phyloP scores from a whole-genome alignment of 1,140 invertebrate genomes.

The Zophobas atratus region DNA sequence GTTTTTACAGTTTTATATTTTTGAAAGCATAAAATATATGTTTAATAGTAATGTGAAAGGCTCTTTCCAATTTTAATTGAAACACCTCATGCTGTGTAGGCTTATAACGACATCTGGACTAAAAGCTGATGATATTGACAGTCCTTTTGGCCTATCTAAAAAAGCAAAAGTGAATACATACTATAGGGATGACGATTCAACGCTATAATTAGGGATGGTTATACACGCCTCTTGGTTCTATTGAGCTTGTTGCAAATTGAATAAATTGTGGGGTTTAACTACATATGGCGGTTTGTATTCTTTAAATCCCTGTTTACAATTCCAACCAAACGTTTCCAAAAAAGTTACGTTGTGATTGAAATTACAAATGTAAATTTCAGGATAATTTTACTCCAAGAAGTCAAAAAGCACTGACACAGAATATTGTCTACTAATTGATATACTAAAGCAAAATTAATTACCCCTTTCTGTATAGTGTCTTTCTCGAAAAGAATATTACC shows the following conservation, averaged over 20 bases:
- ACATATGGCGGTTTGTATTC: constrained; percentile 30
- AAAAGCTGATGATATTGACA: constrained; percentile 26
- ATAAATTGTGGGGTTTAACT: constrained; percentile 43
- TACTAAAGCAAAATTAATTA: too few relatives aligned
- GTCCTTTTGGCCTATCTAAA: constrained; percentile 31
- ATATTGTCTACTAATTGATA: too few relatives aligned
- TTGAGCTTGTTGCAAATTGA: constrained; percentile 46
- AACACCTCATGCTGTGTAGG: constrained; percentile 12
- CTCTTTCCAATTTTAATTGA: constrained; percentile 8
- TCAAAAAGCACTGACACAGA: too few relatives aligned
- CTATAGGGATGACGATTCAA: constrained; percentile 15
- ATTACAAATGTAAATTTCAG: too few relatives aligned
- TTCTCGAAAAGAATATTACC: too few relatives aligned
- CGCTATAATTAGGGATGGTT: constrained; percentile 46
- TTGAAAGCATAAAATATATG: too few relatives aligned
- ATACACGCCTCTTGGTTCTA: constrained; percentile 37
- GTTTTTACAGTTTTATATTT: too few relatives aligned
- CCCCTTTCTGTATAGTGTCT: too few relatives aligned
- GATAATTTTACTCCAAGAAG: too few relatives aligned
- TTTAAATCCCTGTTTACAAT: constrained; percentile 1
- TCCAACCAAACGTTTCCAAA: background rate
- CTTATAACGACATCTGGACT: constrained; percentile 43
- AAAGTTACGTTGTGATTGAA: too few relatives aligned
- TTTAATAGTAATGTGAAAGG: too few relatives aligned
- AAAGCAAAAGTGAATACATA: background rate